phyloP scores from a whole-genome alignment of 2,797 vertebrate genomes.

The Paedocypris micromegethes region DNA sequence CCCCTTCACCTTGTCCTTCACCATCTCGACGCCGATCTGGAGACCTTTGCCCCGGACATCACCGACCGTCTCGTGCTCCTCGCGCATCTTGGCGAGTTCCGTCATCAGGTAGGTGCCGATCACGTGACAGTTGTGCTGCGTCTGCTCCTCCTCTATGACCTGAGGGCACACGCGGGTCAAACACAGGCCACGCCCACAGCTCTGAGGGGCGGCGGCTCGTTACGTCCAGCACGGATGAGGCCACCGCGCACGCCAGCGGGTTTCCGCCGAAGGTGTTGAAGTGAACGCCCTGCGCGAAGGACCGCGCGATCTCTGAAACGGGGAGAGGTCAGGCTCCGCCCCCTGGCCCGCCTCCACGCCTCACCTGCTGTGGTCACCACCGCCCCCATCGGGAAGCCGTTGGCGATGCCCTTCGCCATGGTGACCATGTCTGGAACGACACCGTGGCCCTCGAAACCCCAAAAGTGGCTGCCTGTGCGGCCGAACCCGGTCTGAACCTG shows the following conservation, averaged over 20 bases:
- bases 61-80: conserved; percentile 83
- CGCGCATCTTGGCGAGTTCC: conserved; percentile 80
- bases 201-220: conserved; percentile 6
- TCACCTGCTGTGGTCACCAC: conserved; percentile 85
- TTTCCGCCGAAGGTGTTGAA: conserved; percentile 92
- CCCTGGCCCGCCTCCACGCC: background rate
- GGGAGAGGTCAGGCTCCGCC: no score
- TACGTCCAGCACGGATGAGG: conserved; percentile 85
- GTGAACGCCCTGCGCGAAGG: conserved; percentile 69
- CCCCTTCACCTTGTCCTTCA: conserved; percentile 80
- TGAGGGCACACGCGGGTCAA: conserved; percentile 46
- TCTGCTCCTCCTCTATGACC: conserved; percentile 78
- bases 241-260: conserved; percentile 78
- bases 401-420: conserved; percentile 92
- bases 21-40: conserved; percentile 91
- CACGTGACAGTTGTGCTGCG: conserved; percentile 72
- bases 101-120: conserved; percentile 81
- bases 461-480: conserved; percentile 86
- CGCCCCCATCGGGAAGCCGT: conserved; percentile 94
- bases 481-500: conserved; percentile 97
- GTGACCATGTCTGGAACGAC: conserved; percentile 90
- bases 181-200: no score
- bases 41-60: conserved; percentile 95
- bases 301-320: conserved; percentile 77
- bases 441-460: conserved; percentile 87